Base-by-base conservation (phyloP, 2,113 vertebrate genomes). In the Thalassarche chlororhynchos region DNA sequence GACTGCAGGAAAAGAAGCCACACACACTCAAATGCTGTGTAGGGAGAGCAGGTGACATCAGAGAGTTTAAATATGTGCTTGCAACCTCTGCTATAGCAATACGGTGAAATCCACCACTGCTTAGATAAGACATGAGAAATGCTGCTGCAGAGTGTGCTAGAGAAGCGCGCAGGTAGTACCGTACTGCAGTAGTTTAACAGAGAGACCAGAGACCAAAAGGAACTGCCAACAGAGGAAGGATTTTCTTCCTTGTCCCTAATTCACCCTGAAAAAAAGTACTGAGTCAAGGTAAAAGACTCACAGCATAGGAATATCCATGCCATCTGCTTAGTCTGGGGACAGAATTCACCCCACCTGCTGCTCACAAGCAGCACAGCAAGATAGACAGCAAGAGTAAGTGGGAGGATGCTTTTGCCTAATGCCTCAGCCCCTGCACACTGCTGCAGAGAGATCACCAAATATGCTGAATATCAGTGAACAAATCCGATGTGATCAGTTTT, bases 161-260 rank as follows among this genome's bases (percentile, higher is more conserved):
- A 31, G 54, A 44, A 32, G 2, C 0, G 1, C 1, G 0, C 8
- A 1, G 44, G 36, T 9, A 24, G 19, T 2, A 70, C 57, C 5
- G 61, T 14, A 4, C 81, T 34, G 42, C 38, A 13, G 28, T 21
- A 65, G 44, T 49, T 60, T 14, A 31, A 19, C 26, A 16, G 55
- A 66, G 60, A 44, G 16, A 62, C 36, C 7, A 3, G 6, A 28
- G 32, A 57, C 19, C 36, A 9, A 6, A 8, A 15, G n/a, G 10
- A 66, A 24, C 10, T 5, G 44, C 68, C 47, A 38, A 34, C 54
- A 52, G 44, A 84, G 47, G 1, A 40, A 34, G 19, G 21, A 46
- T 62, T 78, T 17, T 44, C 88, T 47, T 88, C 54, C 57, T 31
- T 17, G 62, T 85, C 86, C 87, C 74, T 3, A 12, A 10, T 5